Percentiles rank a stretch among this genome's conserved stretches.
phyloP scores from a whole-genome alignment of 2,888 invertebrate species.

The Acleris holmiana region DNA sequence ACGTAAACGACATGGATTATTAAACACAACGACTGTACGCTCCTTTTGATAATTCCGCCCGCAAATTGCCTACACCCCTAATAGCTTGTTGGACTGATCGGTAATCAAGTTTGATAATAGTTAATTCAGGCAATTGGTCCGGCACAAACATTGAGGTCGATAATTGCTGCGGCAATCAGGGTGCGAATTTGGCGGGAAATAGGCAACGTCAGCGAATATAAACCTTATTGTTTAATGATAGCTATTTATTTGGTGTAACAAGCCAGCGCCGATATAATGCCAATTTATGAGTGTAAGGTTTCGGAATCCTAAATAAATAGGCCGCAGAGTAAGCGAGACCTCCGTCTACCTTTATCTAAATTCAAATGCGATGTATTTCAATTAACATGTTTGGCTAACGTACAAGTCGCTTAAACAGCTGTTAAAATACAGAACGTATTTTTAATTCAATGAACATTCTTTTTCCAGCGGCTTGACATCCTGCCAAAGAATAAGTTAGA shows the following conservation, averaged over 20 bases:
- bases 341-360: too few species aligned
- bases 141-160: conserved; percentile 13
- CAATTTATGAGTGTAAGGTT: conserved; percentile 18
- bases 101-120: conserved; percentile 17
- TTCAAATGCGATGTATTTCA: too few species aligned
- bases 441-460: too few species aligned
- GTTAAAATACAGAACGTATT: too few species aligned
- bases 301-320: conserved; percentile 21
- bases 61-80: conserved; percentile 2
- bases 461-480: too few species aligned
- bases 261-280: conserved; percentile 27
- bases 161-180: background rate
- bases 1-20: conserved; percentile 1
- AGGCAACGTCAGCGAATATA: background rate
- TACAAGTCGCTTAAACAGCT: too few species aligned
- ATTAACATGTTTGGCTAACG: too few species aligned
- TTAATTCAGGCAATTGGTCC: conserved; percentile 13
- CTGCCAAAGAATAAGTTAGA: too few species aligned
- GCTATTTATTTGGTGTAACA: conserved; percentile 30
- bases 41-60: background rate
- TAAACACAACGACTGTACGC: background rate
- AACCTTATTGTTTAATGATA: conserved; percentile 23
- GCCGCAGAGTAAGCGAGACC: conserved; percentile 5
- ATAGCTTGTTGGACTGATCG: conserved; percentile 5
- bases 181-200: background rate